Conservation (phyloP, 2,888 invertebrate genomes). For the Heliconius erato region DNA sequence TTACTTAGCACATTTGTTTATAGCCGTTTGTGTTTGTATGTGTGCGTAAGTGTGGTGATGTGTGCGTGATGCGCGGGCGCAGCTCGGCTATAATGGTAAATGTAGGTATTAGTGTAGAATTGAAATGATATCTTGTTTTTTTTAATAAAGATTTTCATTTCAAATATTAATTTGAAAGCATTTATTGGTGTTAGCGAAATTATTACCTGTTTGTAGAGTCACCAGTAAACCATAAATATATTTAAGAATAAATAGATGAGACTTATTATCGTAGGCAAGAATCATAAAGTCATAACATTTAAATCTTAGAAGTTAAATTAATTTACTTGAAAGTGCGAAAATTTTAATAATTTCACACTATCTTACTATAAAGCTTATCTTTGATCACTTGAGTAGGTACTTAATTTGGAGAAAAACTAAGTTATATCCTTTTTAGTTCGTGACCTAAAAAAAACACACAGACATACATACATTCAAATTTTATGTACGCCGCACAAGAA, state of each 20-base stretch:
- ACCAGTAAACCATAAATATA: no score
- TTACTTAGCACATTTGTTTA: constrained; percentile 84
- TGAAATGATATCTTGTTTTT: constrained; percentile 11
- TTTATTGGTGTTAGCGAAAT: background rate
- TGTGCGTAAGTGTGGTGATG: constrained; percentile 34
- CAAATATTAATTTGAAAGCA: background rate
- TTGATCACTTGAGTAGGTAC: background rate
- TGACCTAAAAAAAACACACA: background rate
- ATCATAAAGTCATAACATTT: no score
- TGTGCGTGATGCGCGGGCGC: constrained; percentile 66
- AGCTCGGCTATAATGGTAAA: constrained; percentile 45
- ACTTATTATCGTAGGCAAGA: no score
- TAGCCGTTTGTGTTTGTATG: constrained; percentile 57
- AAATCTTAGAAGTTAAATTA: no score
- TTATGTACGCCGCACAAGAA: constrained; percentile 72
- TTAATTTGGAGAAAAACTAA: background rate
- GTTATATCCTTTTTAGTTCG: background rate
- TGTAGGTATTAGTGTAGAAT: constrained; percentile 17
- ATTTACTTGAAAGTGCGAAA: no score
- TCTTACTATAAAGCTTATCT: background rate
- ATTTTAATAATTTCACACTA: background rate
- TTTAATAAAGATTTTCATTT: constrained; percentile 8
- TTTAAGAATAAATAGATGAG: no score
- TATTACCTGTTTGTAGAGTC: no score
- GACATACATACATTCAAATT: constrained; percentile 34